Conservation (phyloP, 1,140 invertebrate genomes). For the Drosophila nebulosa region DNA sequence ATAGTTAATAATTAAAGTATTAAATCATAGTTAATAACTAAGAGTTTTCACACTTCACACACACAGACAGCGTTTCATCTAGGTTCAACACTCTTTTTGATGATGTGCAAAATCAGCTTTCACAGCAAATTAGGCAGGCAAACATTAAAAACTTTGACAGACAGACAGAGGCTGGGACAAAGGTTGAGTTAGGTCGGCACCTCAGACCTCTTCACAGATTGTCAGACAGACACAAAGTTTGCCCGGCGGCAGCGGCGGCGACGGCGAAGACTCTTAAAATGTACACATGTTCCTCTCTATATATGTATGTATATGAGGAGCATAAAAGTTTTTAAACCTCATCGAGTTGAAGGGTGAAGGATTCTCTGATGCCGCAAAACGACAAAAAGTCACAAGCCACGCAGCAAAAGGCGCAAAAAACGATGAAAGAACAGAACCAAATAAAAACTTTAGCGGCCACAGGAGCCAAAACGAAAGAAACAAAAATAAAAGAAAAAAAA, state of each 20-base stretch:
- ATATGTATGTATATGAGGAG: conserved; percentile 29
- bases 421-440: conserved; percentile 44
- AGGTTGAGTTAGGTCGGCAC: neutral
- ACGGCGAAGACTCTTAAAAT: conserved; percentile 21
- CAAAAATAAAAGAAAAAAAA: neutral
- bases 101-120: conserved; percentile 73
- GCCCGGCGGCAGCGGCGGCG: conserved; percentile 18
- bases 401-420: conserved; percentile 42
- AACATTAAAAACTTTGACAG: conserved; percentile 66
- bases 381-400: conserved; percentile 67
- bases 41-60: conserved; percentile 25
- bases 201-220: conserved; percentile 10
- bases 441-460: conserved; percentile 7
- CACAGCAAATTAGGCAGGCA: conserved; percentile 76
- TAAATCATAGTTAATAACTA: conserved; percentile 43
- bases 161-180: conserved; percentile 7
- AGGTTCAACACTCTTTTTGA: conserved; percentile 36
- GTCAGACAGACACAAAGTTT: conserved; percentile 44
- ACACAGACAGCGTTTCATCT: conserved; percentile 8
- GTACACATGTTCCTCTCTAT: conserved; percentile 42
- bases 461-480: neutral
- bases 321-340: conserved; percentile 64
- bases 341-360: conserved; percentile 12
- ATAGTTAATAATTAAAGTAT: conserved; percentile 45
- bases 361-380: conserved; percentile 13